Percentiles rank a stretch among this genome's conserved stretches.
Conservation (phyloP, 2,888 invertebrate species). For the Volucella bombylans region DNA sequence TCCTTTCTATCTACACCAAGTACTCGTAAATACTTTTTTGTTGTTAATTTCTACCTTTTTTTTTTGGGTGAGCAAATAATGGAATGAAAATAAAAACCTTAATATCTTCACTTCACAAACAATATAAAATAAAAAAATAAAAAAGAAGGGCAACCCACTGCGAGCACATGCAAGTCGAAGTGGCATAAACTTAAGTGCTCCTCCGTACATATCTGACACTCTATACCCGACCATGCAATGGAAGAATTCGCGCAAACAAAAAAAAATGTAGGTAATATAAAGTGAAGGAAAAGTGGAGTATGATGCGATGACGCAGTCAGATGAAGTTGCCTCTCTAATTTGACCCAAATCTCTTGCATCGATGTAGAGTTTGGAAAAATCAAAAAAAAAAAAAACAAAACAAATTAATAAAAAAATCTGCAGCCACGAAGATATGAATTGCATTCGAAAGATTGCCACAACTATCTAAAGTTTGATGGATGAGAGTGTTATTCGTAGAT, state of each 20-base stretch:
- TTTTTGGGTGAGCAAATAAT: conserved; percentile 47
- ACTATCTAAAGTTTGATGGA: not conserved
- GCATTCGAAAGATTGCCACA: not conserved
- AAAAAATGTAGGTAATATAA: not conserved
- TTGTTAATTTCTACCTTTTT: conserved; percentile 18
- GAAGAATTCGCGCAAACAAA: conserved; percentile 2
- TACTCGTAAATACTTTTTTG: conserved; percentile 1
- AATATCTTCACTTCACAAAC: conserved; percentile 36
- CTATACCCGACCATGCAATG: conserved; percentile 9
- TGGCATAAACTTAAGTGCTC: conserved; percentile 45
- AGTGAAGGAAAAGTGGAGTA: conserved; percentile 53
- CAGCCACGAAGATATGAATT: too few species aligned
- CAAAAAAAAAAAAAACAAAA: too few species aligned
- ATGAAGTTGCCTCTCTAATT: conserved; percentile 66
- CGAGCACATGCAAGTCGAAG: conserved; percentile 57
- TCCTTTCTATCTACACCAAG: conserved; percentile 39
- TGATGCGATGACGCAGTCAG: conserved; percentile 26
- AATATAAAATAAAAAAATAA: not conserved
- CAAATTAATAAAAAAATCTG: too few species aligned
- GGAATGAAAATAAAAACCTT: conserved; percentile 67
- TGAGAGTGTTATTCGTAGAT: not conserved
- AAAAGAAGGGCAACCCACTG: conserved; percentile 41
- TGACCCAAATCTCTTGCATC: conserved; percentile 68
- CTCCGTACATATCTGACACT: conserved; percentile 34
- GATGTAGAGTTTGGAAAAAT: conserved; percentile 53